Conservation (phyloP, 2,888 invertebrate genomes). For the Acleris holmiana region DNA sequence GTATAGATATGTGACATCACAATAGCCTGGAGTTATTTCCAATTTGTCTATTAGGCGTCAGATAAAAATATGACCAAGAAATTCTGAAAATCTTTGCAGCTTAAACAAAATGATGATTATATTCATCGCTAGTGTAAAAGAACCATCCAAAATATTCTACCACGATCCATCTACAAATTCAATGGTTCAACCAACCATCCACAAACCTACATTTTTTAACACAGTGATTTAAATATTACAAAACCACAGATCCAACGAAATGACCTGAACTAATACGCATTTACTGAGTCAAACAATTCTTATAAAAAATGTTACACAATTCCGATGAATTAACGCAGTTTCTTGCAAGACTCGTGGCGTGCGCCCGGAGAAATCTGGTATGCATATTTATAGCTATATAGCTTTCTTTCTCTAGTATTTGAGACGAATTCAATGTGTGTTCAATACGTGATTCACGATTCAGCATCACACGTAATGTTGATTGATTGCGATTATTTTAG, state of each 20-base stretch:
- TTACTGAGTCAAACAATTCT: conserved; percentile 20
- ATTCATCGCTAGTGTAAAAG: no score
- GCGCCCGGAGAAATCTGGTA: conserved; percentile 72
- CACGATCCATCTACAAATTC: no score
- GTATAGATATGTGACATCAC: no score
- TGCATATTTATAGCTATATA: conserved; percentile 72
- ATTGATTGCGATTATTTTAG: background rate
- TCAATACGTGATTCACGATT: conserved; percentile 30
- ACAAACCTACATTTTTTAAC: background rate
- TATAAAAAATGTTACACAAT: conserved; percentile 33
- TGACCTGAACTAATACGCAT: conserved; percentile 27
- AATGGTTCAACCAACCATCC: background rate
- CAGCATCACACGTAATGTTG: conserved; percentile 21
- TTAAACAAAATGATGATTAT: no score
- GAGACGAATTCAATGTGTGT: conserved; percentile 42
- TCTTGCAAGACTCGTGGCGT: conserved; percentile 54
- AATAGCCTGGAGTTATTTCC: no score
- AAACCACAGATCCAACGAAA: conserved; percentile 14
- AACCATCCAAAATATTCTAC: no score
- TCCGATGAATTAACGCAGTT: conserved; percentile 19
- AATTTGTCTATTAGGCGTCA: no score
- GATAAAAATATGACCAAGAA: no score
- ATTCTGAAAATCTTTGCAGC: no score
- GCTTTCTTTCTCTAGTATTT: conserved; percentile 68
- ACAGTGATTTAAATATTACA: conserved; percentile 5